phyloP scores from a whole-genome alignment of 2,888 invertebrate species.

The Lasius platythorax region DNA sequence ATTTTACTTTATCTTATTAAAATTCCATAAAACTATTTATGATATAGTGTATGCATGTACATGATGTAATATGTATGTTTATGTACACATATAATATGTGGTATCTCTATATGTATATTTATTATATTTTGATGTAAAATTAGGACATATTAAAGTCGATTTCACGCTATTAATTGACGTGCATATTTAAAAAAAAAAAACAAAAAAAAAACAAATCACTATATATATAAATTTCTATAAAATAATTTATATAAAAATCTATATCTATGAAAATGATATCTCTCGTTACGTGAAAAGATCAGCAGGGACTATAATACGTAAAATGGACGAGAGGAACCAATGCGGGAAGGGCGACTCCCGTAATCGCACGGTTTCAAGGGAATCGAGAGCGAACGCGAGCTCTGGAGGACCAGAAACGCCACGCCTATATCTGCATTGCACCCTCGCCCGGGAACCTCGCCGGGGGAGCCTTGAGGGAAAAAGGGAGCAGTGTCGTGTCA shows the following conservation, averaged over 20 bases:
- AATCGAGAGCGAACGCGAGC: constrained; percentile 19
- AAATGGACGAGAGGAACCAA: not conserved
- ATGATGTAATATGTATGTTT: not conserved
- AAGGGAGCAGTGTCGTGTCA: constrained; percentile 74
- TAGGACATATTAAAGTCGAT: not conserved
- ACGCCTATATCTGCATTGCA: constrained; percentile 77
- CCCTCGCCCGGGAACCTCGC: constrained; percentile 62
- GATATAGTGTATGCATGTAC: not conserved
- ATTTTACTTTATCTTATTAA: not conserved
- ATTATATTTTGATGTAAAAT: not conserved
- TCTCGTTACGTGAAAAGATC: not conserved
- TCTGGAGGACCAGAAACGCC: constrained; percentile 61
- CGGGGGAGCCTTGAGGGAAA: constrained; percentile 64
- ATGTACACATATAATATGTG: not conserved
- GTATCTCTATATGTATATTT: not conserved
- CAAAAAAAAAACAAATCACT: no score
- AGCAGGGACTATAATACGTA: not conserved
- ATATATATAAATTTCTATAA: not conserved
- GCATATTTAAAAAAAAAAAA: not conserved
- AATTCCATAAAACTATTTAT: not conserved
- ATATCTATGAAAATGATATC: not conserved
- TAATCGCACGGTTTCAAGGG: constrained; percentile 14
- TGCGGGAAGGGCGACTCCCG: constrained; percentile 23
- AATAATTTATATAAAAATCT: no score
- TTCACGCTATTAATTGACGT: constrained; percentile 5